phyloP scores from a whole-genome alignment of 2,797 vertebrate species.

The Sandelia bainsii region DNA sequence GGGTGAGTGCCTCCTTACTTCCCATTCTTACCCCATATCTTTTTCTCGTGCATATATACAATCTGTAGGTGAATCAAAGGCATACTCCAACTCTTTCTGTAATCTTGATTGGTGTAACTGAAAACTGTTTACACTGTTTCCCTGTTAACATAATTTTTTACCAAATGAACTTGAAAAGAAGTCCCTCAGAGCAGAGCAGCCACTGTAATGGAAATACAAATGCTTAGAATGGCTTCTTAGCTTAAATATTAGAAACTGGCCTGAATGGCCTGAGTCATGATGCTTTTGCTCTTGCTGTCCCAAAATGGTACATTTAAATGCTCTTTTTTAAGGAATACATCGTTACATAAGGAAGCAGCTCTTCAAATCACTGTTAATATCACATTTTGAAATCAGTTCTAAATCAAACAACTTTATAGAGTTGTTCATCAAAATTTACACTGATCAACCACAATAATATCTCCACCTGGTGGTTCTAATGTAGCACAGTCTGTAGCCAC shows the following conservation, averaged over 20 bases:
- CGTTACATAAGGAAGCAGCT: neutral
- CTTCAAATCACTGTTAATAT: neutral
- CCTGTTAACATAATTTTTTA: constrained; percentile 22
- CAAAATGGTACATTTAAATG: constrained; percentile 10
- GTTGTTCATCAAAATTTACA: neutral
- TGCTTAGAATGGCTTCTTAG: neutral
- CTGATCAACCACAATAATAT: no score
- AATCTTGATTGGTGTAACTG: neutral
- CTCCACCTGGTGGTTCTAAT: no score
- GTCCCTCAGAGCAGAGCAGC: constrained; percentile 3
- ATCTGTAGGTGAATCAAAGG: neutral
- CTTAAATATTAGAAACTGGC: constrained; percentile 7
- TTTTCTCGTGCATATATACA: neutral
- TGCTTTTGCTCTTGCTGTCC: neutral
- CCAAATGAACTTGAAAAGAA: constrained; percentile 17
- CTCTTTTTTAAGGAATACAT: no score
- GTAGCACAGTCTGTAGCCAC: no score
- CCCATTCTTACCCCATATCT: neutral
- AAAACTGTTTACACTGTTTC: constrained; percentile 17
- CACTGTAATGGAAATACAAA: constrained; percentile 6
- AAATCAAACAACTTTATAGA: neutral
- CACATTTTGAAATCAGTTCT: neutral
- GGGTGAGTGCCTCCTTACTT: constrained; percentile 86
- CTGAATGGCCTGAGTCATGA: constrained; percentile 2
- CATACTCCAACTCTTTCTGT: neutral